Percentiles rank a stretch among this genome's conserved stretches.
phyloP scores from a whole-genome alignment of 2,888 invertebrate genomes.

The Lucinisca nassula region DNA sequence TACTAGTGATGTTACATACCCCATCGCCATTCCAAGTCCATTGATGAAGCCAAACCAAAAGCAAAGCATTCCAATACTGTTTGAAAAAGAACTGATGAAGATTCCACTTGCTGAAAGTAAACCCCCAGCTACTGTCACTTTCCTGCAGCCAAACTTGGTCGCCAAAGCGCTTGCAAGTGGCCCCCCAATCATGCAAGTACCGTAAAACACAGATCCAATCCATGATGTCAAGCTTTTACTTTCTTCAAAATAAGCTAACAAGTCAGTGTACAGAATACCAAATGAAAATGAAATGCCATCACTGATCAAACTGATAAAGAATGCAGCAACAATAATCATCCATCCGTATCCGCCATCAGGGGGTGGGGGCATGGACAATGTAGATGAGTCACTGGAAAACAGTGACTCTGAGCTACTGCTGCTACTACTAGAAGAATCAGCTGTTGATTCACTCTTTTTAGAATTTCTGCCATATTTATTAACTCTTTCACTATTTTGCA shows the following conservation, averaged over 20 bases:
- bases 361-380: slow-evolving; percentile 76
- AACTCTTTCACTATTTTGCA: slow-evolving; percentile 54
- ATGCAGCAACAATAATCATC: slow-evolving; percentile 96
- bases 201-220: slow-evolving; percentile 97
- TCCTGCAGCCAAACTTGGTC: slow-evolving; percentile 86
- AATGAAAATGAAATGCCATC: slow-evolving; percentile 98
- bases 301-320: slow-evolving; percentile 96
- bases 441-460: not conserved
- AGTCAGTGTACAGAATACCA: slow-evolving; percentile 96
- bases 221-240: slow-evolving; percentile 96
- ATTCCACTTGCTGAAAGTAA: slow-evolving; percentile 85
- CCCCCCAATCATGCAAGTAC: slow-evolving; percentile 93
- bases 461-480: slow-evolving; percentile 17
- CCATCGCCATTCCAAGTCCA: slow-evolving; percentile 87
- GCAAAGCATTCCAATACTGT: slow-evolving; percentile 84
- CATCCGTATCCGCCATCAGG: slow-evolving; percentile 98
- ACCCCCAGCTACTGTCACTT: slow-evolving; percentile 85
- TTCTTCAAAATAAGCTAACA: slow-evolving; percentile 94
- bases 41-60: slow-evolving; percentile 87
- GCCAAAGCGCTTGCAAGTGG: slow-evolving; percentile 86
- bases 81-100: slow-evolving; percentile 83
- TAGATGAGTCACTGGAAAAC: slow-evolving; percentile 67
- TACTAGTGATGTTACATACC: slow-evolving; percentile 87
- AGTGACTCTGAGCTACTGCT: slow-evolving; percentile 62
- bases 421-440: slow-evolving; percentile 43